Conservation (phyloP, 2,888 invertebrate genomes). For the Calameuta idolon region DNA sequence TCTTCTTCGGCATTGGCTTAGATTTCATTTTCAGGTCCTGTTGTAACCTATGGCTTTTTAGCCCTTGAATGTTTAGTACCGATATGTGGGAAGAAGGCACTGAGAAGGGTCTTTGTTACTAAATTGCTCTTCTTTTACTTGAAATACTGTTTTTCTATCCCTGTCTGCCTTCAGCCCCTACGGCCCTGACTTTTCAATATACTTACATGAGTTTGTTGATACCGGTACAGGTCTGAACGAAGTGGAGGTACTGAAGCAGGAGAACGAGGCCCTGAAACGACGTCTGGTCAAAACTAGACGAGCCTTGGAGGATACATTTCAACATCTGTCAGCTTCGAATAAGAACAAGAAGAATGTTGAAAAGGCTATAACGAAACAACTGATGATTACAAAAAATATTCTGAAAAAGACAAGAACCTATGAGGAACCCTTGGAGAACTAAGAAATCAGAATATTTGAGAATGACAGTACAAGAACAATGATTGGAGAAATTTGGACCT, state of each 20-base stretch:
- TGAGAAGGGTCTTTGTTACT: not conserved
- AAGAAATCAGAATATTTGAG: slow-evolving; percentile 13
- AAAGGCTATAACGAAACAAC: slow-evolving; percentile 74
- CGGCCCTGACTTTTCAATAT: not conserved
- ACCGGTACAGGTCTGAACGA: slow-evolving; percentile 57
- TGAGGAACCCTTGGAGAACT: slow-evolving; percentile 58
- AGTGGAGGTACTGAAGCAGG: slow-evolving; percentile 71
- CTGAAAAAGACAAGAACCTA: slow-evolving; percentile 63
- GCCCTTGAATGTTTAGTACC: not conserved
- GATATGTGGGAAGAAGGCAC: not conserved
- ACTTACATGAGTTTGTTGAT: not conserved
- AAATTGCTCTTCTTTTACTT: not conserved
- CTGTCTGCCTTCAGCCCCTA: not conserved
- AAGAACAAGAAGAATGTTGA: slow-evolving; percentile 85
- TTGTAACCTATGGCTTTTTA: not conserved
- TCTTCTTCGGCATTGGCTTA: not conserved
- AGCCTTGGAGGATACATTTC: slow-evolving; percentile 81
- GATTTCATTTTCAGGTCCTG: not conserved
- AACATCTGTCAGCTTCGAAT: slow-evolving; percentile 81
- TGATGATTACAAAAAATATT: slow-evolving; percentile 60
- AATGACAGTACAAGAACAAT: not conserved
- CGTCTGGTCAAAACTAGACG: slow-evolving; percentile 79
- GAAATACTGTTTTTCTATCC: not conserved
- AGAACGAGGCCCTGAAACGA: slow-evolving; percentile 79
- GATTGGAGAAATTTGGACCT: not conserved